Conservation (phyloP, 2,113 vertebrate genomes). For the Nanorana parkeri region DNA sequence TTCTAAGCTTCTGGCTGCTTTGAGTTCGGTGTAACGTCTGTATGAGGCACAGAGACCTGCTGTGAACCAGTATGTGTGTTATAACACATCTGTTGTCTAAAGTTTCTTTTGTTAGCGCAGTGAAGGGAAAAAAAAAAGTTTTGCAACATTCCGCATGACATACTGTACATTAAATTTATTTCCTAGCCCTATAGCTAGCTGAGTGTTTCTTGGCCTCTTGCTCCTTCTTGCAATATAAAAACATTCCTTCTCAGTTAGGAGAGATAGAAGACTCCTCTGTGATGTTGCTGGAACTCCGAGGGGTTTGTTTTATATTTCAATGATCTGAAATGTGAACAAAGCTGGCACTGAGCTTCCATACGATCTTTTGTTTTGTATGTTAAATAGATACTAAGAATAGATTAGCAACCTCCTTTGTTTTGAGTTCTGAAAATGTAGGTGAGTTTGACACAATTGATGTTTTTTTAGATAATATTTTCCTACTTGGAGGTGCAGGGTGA, state of each 20-base stretch:
- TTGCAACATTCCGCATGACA: neutral
- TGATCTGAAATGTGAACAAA: constrained; percentile 5
- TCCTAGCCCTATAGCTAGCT: constrained; percentile 13
- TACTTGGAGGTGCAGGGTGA: neutral
- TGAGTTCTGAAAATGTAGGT: neutral
- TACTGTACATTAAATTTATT: neutral
- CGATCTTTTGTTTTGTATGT: neutral
- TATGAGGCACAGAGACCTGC: constrained; percentile 27
- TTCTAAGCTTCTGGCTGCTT: constrained; percentile 8
- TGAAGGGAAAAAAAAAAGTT: neutral
- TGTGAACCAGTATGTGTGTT: constrained; percentile 32
- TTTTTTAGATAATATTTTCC: neutral
- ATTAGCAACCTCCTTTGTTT: neutral
- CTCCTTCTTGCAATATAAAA: constrained; percentile 10
- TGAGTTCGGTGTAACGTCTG: constrained; percentile 5
- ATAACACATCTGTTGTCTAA: constrained; percentile 40
- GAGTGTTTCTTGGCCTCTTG: constrained; percentile 14
- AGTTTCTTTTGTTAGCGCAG: constrained; percentile 20
- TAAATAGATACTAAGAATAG: neutral
- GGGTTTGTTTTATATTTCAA: constrained; percentile 28
- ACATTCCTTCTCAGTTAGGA: constrained; percentile 10
- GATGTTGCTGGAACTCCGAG: neutral
- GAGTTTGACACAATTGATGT: neutral
- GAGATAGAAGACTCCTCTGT: neutral
- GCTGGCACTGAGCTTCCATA: constrained; percentile 1